Percentiles rank a stretch among this genome's conserved stretches.
phyloP scores from a whole-genome alignment of 2,113 vertebrate species.

The Ailuropoda melanoleuca region DNA sequence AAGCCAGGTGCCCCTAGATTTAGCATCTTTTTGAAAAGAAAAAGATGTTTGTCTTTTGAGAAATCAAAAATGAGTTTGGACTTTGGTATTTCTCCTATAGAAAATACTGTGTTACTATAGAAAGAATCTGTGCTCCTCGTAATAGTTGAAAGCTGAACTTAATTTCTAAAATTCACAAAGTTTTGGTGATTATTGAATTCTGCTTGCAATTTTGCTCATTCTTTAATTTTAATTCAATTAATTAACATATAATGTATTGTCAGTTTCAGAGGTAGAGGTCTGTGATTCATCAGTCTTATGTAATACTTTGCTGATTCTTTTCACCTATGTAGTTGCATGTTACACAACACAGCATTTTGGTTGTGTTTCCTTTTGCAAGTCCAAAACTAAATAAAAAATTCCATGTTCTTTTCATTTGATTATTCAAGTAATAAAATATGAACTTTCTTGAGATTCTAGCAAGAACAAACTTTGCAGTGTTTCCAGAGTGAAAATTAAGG shows the following conservation, averaged over 20 bases:
- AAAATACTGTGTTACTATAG: background rate
- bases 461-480: conserved; percentile 31
- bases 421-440: conserved; percentile 37
- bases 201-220: background rate
- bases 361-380: conserved; percentile 2
- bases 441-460: background rate
- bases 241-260: background rate
- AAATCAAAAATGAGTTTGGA: background rate
- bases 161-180: conserved; percentile 18
- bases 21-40: background rate
- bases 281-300: background rate
- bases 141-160: background rate
- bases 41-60: conserved; percentile 1
- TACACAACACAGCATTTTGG: background rate
- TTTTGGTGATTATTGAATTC: background rate
- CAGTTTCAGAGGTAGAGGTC: background rate
- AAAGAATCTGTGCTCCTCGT: background rate
- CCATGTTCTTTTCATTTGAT: background rate
- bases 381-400: conserved; percentile 8
- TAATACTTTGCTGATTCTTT: background rate
- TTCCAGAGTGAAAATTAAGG: conserved; percentile 39
- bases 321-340: background rate
- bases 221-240: background rate
- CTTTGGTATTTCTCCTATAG: background rate
- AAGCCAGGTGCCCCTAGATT: background rate